These are phyloP conservation scores for Agelaius phoeniceus DNA, from an alignment of 2,113 vertebrate genomes.

Conservation along the genomic window DNA sequence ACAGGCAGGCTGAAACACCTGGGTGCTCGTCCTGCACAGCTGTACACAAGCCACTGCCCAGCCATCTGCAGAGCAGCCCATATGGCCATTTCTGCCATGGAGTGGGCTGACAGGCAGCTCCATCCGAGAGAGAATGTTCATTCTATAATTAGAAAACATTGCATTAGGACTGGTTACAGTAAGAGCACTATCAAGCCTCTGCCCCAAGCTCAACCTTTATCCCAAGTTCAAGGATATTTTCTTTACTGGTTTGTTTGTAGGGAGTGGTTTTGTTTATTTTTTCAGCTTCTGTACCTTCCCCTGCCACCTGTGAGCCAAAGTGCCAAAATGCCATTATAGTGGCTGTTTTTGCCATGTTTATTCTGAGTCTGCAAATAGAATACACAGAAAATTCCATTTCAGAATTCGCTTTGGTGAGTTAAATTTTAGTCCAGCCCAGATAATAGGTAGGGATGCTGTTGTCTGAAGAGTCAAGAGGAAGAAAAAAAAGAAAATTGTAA, in stretches of 20 bases:
- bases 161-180: neutral
- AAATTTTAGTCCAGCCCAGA: neutral
- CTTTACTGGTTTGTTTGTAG: neutral
- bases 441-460: neutral
- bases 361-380: neutral
- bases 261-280: neutral
- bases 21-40: constrained; percentile 36
- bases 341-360: neutral
- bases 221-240: neutral
- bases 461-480: neutral
- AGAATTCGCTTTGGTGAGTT: neutral
- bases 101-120: constrained; percentile 14
- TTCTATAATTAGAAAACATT: neutral
- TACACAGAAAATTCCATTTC: neutral
- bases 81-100: neutral
- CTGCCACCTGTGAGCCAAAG: neutral
- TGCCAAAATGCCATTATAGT: neutral
- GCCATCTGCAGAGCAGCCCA: constrained; percentile 30
- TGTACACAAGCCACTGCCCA: constrained; percentile 36
- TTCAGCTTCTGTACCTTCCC: neutral
- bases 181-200: neutral
- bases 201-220: neutral
- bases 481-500: neutral
- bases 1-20: constrained; percentile 30
- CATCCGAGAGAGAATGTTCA: neutral